Evolutionary conservation across 53 echinoderm and acorn worm species (phyloP), one percentile per base, ranked within the genome.

Genomic region (Temnopleurus reevesii): DNA sequence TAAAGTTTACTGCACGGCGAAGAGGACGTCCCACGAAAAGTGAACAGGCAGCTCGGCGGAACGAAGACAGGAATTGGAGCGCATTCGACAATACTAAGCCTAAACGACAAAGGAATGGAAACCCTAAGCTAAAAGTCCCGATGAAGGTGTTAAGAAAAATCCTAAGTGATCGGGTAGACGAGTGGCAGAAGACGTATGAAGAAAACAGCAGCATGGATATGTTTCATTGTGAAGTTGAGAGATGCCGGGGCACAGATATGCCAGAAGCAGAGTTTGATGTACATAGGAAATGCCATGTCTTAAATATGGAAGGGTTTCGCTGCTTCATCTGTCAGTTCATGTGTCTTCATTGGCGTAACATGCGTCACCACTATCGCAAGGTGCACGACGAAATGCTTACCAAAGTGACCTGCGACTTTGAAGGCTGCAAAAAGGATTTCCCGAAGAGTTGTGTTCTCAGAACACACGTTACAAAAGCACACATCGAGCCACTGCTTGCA

Each of bases 271-370:
- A 97, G 77, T 88, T 91, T 89, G 58, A 77, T 18, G 79, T 97
- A 0, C 97, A 97, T 55, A 36, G 47, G 8, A 91, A 90, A 60
- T 97, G 97, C 29, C 97, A 97, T 58, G 94, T 94, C 77, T 58
- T 81, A 18, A 91, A 91, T 76, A 90, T 93, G 65, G 91, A 92
- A 33, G 97, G 97, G 21, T 97, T 95, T 49, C 90, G 92, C n/a
- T 97, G 97, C 35, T 91, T 93, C 0, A 34, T 92, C 31, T 95
- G 95, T 24, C 86, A 90, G 45, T 93, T 91, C 84, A 92, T 94
- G 89, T 94, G 92, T 63, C 91, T 91, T 1, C 91, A 90, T 80
- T 97, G 97, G 97, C 91, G 95, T 30, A 94, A 94, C 86, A 97
- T 97, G 97, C 91, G 93, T 17, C 93, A 91, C 60, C 97, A 97